Base-by-base conservation (phyloP, 2,888 invertebrate species). In the Macroteleia sp. region DNA sequence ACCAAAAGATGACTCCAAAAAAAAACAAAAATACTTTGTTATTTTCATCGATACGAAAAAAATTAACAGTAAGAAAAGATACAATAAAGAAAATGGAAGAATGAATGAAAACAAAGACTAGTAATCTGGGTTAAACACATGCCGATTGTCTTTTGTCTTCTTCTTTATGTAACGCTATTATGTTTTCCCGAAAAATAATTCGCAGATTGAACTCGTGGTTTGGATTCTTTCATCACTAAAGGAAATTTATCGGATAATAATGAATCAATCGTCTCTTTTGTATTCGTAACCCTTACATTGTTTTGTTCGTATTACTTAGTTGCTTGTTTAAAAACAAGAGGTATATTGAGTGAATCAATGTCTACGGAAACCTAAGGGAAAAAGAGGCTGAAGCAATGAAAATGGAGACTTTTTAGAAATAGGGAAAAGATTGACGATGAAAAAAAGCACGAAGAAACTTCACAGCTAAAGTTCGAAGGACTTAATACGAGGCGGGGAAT, bases 401-500 rank as follows among this genome's bases (percentile, higher is more conserved):
- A 44, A 44, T 50, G 54, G 48, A 16, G 25, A 14, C 9, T 50
- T 44, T 48, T 64, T 39, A 39, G 44, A 16, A 42, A 17, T 17
- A 19, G 32, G 32, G 36, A 6, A 25, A 46, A 71, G 12, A 70
- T 52, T 42, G 39, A 48, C 25, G 34, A 3, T 12, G 2, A 5
- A 42, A 44, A 59, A 73, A 48, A 41, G 42, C 32, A 57, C 19
- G 64, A 73, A 74, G 9, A 62, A 64, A 69, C 50, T 64, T 54
- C 44, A 59, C 66, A 73, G 70, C 64, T 66, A 79, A 76, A 67
- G 76, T 62, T 62, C 62, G 57, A 46, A 66, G 57, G 67, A 61
- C 69, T 62, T 64, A 64, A 59, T 41, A 34, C 41, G 28, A 34
- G 56, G 56, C 17, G 39, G 54, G 42, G 74, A 52, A 70, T 52